Conservation (phyloP, 1,140 invertebrate species). For the Diachasmimorpha longicaudata region DNA sequence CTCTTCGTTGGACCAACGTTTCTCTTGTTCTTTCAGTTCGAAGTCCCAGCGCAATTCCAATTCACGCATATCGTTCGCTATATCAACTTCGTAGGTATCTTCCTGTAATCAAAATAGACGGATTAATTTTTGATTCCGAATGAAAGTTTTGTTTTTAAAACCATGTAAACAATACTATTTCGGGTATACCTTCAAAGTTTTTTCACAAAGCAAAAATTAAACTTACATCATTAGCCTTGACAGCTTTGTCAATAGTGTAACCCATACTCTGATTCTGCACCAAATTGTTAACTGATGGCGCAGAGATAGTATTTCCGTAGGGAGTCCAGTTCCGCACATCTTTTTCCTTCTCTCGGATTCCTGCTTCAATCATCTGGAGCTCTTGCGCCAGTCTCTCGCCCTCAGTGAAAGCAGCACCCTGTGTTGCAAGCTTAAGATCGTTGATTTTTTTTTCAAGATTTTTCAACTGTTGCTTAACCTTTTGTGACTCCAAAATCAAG, state of each 20-base stretch:
- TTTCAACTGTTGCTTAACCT: slow-evolving; percentile 70
- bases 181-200: too few relatives aligned
- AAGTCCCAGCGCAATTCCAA: slow-evolving; percentile 71
- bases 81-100: slow-evolving; percentile 71
- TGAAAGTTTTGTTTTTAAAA: too few relatives aligned
- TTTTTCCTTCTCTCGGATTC: slow-evolving; percentile 71
- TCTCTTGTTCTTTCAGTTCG: slow-evolving; percentile 72
- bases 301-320: slow-evolving; percentile 52
- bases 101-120: slow-evolving; percentile 53
- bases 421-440: slow-evolving; percentile 68
- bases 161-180: too few relatives aligned
- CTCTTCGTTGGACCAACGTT: slow-evolving; percentile 70
- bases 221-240: slow-evolving; percentile 53
- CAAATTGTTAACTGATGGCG: slow-evolving; percentile 50
- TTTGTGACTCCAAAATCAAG: slow-evolving; percentile 68
- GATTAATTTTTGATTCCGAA: neutral
- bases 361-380: slow-evolving; percentile 71
- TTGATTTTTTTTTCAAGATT: slow-evolving; percentile 71
- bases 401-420: slow-evolving; percentile 62
- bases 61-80: slow-evolving; percentile 73
- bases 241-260: slow-evolving; percentile 51
- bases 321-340: slow-evolving; percentile 66
- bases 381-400: slow-evolving; percentile 69
- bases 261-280: slow-evolving; percentile 50
- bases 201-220: neutral